phyloP scores from a whole-genome alignment of 2,113 vertebrate genomes.

The Tiliqua scincoides region DNA sequence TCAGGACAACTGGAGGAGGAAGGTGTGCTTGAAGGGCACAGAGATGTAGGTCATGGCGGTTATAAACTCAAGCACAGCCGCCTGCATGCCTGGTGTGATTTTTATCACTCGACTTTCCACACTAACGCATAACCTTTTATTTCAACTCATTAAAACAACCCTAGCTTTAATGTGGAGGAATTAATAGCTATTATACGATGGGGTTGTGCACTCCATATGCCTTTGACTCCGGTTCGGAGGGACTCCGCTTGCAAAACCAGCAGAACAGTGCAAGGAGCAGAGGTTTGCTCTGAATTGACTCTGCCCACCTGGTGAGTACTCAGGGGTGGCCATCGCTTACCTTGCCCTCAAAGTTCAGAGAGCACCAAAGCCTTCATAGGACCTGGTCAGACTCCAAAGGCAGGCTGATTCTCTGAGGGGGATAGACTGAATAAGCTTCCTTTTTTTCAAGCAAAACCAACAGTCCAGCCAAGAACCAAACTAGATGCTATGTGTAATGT shows the following conservation, averaged over 20 bases:
- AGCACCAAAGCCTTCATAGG: neutral
- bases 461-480: too few species aligned
- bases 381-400: too few species aligned
- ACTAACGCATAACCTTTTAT: slow-evolving; percentile 36
- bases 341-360: neutral
- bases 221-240: neutral
- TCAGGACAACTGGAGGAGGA: slow-evolving; percentile 14
- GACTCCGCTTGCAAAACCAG: neutral
- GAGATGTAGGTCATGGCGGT: slow-evolving; percentile 50
- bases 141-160: slow-evolving; percentile 52
- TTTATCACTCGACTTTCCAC: slow-evolving; percentile 33
- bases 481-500: too few species aligned
- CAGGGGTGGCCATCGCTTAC: neutral
- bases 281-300: too few species aligned
- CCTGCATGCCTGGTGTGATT: slow-evolving; percentile 36
- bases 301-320: too few species aligned
- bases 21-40: slow-evolving; percentile 8
- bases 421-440: too few species aligned
- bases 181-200: slow-evolving; percentile 36
- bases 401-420: too few species aligned
- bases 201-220: slow-evolving; percentile 14
- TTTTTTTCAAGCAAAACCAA: too few species aligned
- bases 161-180: slow-evolving; percentile 25
- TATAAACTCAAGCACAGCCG: slow-evolving; percentile 20
- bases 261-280: neutral